Conservation (phyloP, 92 coral and sea anemone species). For the Porites lobata region DNA sequence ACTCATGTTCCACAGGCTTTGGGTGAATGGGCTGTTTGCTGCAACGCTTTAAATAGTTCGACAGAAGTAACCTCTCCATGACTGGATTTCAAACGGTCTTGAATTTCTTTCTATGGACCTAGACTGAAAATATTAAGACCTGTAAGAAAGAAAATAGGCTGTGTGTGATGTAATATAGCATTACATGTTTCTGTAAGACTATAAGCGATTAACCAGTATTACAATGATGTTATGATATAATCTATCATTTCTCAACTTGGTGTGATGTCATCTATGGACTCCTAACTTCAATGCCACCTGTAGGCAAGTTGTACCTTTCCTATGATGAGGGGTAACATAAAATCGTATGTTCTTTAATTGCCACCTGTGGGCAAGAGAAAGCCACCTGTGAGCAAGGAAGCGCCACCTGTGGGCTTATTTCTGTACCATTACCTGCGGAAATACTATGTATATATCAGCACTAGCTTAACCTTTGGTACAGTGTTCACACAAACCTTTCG, state of each 20-base stretch:
- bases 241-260: not conserved
- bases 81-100: constrained; percentile 32
- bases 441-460: too few species aligned
- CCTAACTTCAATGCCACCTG: not conserved
- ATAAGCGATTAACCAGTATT: not conserved
- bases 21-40: constrained; percentile 41
- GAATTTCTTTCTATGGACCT: constrained; percentile 57
- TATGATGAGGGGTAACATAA: not conserved
- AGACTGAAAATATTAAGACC: constrained; percentile 54
- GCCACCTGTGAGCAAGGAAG: constrained; percentile 10
- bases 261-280: constrained; percentile 1
- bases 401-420: not conserved
- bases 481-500: constrained; percentile 11
- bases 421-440: too few species aligned
- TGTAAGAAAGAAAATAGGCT: constrained; percentile 36
- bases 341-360: not conserved
- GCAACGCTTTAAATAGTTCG: constrained; percentile 40
- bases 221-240: not conserved
- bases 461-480: constrained; percentile 4
- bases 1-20: constrained; percentile 61
- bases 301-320: not conserved
- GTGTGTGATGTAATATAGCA: not conserved
- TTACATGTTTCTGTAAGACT: not conserved
- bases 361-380: constrained; percentile 1
- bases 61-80: not conserved